Evolutionary conservation across 2,888 invertebrate species (phyloP).

Genomic region (Tipula unca): DNA sequence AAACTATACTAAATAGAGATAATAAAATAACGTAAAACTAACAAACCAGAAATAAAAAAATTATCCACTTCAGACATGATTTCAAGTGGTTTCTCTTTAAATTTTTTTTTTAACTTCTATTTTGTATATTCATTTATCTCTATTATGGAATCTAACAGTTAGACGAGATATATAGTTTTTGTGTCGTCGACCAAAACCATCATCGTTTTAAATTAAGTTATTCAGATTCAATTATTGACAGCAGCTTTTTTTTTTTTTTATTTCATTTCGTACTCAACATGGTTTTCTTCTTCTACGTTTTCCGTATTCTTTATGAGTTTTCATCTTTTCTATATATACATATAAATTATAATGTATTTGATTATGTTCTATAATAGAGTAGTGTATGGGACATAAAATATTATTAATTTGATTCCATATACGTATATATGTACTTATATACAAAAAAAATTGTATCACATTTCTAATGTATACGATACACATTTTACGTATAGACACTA

Average conservation of each 20-base stretch:
- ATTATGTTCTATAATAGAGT: neutral
- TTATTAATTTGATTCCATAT: neutral
- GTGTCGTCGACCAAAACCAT: slow-evolving; percentile 8
- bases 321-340: neutral
- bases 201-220: slow-evolving; percentile 14
- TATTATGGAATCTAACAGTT: neutral
- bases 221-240: neutral
- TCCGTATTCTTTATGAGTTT: neutral
- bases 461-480: neutral
- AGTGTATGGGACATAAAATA: neutral
- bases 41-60: slow-evolving; percentile 1
- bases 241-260: neutral
- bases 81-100: slow-evolving; percentile 18
- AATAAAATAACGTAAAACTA: slow-evolving; percentile 14
- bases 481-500: neutral
- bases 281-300: neutral
- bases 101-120: neutral
- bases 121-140: neutral
- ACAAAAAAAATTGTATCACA: neutral
- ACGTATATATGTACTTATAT: neutral
- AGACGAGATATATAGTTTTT: neutral
- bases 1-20: neutral
- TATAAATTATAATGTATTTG: neutral
- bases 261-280: neutral
- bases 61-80: slow-evolving; percentile 18